Conservation (phyloP, 2,888 invertebrate genomes). For the Mimas tiliae region DNA sequence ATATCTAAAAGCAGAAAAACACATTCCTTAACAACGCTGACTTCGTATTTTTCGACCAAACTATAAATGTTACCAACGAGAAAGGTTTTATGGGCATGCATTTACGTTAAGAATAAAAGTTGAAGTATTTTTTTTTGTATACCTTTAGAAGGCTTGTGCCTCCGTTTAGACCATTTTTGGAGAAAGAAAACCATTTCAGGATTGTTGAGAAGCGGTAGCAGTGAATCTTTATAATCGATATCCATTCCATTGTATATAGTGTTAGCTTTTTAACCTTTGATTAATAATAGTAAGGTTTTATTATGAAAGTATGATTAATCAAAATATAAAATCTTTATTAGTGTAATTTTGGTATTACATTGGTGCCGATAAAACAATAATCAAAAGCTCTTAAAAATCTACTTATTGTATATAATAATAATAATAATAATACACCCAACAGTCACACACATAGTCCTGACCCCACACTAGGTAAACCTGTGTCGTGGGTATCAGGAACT, state of each 20-base stretch:
- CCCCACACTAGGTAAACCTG: too few relatives aligned
- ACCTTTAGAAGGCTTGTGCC: neutral
- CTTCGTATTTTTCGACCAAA: neutral
- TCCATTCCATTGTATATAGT: neutral
- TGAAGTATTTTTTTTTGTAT: neutral
- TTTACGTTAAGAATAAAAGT: conserved; percentile 13
- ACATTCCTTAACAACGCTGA: neutral
- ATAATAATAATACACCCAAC: too few relatives aligned
- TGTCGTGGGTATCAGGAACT: too few relatives aligned
- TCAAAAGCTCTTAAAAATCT: too few relatives aligned
- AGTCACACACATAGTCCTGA: too few relatives aligned
- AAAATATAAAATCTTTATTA: too few relatives aligned
- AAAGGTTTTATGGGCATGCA: conserved; percentile 2
- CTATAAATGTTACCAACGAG: neutral
- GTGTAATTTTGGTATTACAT: too few relatives aligned
- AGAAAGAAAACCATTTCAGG: conserved; percentile 7
- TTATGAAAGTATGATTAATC: neutral
- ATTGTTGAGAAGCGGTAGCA: neutral
- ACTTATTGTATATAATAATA: too few relatives aligned
- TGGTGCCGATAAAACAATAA: too few relatives aligned
- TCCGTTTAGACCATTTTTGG: conserved; percentile 21
- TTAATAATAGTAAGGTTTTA: neutral
- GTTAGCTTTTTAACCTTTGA: neutral
- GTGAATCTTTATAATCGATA: neutral
- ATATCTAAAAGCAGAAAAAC: neutral